phyloP scores from a whole-genome alignment of 2,888 invertebrate species.

The Epirrhoe alternata region DNA sequence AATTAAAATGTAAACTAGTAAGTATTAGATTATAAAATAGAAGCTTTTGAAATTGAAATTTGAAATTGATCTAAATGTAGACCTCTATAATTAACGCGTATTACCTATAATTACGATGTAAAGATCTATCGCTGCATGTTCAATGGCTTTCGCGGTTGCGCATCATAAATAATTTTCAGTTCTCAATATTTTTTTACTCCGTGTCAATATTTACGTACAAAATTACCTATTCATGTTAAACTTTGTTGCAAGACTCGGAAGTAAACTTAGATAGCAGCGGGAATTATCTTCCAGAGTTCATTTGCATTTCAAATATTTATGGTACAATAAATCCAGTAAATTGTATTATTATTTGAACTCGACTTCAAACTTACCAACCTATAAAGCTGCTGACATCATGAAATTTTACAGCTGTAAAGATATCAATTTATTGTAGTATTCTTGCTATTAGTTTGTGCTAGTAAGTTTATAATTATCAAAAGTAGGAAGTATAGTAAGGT shows the following conservation, averaged over 20 bases:
- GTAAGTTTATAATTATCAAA: too few species aligned
- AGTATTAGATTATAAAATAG: too few species aligned
- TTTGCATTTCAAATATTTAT: background rate
- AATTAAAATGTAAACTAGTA: too few species aligned
- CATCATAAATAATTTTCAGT: too few species aligned
- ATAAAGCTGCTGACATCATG: background rate
- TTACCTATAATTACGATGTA: too few species aligned
- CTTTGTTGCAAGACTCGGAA: background rate
- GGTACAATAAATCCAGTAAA: constrained; percentile 3
- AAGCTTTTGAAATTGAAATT: too few species aligned
- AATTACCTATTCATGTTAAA: background rate
- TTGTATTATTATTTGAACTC: background rate
- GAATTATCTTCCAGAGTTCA: background rate
- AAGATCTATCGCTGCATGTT: too few species aligned
- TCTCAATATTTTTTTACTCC: too few species aligned
- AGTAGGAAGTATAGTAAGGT: too few species aligned
- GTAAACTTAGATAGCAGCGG: background rate
- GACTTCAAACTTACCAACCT: background rate
- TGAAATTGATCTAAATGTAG: too few species aligned
- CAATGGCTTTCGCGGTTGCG: too few species aligned
- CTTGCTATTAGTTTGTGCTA: background rate
- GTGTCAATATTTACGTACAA: background rate
- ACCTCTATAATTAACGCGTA: too few species aligned
- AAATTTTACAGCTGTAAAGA: background rate
- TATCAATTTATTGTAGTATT: background rate